These are phyloP conservation scores for Microplitis deprimator DNA, from an alignment of 2,888 invertebrate species.

Conservation along the genomic window DNA sequence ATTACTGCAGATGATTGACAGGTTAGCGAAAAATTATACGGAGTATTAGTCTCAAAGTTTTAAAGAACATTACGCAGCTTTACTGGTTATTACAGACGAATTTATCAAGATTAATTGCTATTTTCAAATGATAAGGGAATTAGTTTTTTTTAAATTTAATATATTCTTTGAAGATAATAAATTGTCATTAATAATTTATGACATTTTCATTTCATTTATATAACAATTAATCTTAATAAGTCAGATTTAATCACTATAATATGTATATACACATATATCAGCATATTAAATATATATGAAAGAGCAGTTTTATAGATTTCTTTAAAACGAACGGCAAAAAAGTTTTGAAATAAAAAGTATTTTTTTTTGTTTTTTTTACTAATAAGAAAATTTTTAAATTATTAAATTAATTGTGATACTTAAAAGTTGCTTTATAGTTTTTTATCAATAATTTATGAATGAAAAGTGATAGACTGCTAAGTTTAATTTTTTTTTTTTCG, in stretches of 20 bases:
- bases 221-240: background rate
- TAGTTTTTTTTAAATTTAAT: background rate
- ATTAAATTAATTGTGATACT: background rate
- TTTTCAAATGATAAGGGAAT: background rate
- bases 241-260: background rate
- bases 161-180: background rate
- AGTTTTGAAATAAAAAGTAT: background rate
- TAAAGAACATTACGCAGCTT: background rate
- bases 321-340: background rate
- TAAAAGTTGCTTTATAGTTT: background rate
- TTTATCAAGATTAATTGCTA: conserved; percentile 1
- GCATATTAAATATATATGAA: background rate
- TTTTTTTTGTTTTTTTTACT: background rate
- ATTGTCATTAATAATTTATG: background rate
- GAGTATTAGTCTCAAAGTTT: background rate
- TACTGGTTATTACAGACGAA: background rate
- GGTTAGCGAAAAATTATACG: background rate
- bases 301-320: background rate
- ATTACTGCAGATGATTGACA: background rate
- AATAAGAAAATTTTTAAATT: background rate
- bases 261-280: background rate
- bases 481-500: background rate
- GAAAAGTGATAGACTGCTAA: too few relatives aligned
- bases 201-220: background rate
- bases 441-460: background rate